Evolutionary conservation across 1,140 invertebrate species (phyloP).

Genomic region (Drosophila orena): DNA sequence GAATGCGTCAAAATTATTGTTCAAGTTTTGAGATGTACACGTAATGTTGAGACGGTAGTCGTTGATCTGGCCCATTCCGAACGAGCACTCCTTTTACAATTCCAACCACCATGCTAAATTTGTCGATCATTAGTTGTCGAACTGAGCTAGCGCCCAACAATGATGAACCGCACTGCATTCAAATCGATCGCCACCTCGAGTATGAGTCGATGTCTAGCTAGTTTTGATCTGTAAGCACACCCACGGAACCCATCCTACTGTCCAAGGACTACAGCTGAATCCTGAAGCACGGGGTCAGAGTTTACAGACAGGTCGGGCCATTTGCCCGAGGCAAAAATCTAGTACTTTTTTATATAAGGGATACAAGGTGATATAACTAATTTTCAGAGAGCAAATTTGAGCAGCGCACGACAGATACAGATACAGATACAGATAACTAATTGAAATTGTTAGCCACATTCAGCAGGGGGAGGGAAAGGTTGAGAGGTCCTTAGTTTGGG

Average conservation of each 20-base stretch:
- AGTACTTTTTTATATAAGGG: constrained; percentile 55
- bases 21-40: constrained; percentile 55
- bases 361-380: constrained; percentile 53
- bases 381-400: constrained; percentile 48
- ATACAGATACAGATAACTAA: constrained; percentile 46
- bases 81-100: constrained; percentile 81
- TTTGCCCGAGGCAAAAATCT: constrained; percentile 20
- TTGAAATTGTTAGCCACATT: constrained; percentile 3
- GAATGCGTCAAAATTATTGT: constrained; percentile 59
- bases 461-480: background rate
- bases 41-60: constrained; percentile 12
- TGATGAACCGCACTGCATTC: constrained; percentile 71
- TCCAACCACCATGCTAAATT: constrained; percentile 72
- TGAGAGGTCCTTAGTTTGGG: too few species aligned
- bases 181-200: constrained; percentile 75
- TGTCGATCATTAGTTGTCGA: constrained; percentile 41
- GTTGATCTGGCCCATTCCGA: constrained; percentile 81
- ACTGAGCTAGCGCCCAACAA: constrained; percentile 44
- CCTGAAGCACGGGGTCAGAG: constrained; percentile 15
- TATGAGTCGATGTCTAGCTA: constrained; percentile 22
- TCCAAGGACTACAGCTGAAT: constrained; percentile 26
- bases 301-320: constrained; percentile 1
- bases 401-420: constrained; percentile 34
- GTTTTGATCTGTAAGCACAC: constrained; percentile 35
- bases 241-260: constrained; percentile 39